A percentile compares a stretch with the other conserved stretches of the same genome.
These are phyloP conservation scores for Polydesmus complanatus DNA, from an alignment of 2,888 invertebrate genomes.

Conservation along the genomic window DNA sequence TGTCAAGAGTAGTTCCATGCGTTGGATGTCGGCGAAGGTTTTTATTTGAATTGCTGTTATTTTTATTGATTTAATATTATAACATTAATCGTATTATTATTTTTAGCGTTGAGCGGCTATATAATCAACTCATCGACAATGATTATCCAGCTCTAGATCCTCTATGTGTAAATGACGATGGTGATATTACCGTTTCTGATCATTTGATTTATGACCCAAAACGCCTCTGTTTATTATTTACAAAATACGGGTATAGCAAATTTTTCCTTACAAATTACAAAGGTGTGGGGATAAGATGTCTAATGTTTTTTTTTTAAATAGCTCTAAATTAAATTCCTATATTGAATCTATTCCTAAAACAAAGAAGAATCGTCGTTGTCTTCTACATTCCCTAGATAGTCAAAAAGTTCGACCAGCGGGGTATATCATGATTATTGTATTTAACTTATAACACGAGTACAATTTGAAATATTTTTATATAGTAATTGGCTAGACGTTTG, in stretches of 20 bases:
- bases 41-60: slow-evolving; percentile 16
- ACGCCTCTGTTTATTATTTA: slow-evolving; percentile 65
- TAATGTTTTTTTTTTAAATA: slow-evolving; percentile 20
- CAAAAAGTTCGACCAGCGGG: slow-evolving; percentile 30
- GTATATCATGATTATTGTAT: slow-evolving; percentile 44
- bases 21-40: slow-evolving; percentile 86
- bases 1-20: slow-evolving; percentile 84
- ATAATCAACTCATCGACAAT: slow-evolving; percentile 67
- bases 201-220: slow-evolving; percentile 66
- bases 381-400: slow-evolving; percentile 77
- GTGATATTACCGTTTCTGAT: slow-evolving; percentile 62
- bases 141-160: slow-evolving; percentile 80
- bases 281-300: too few relatives aligned
- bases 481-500: slow-evolving; percentile 38
- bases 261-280: slow-evolving; percentile 7
- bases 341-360: slow-evolving; percentile 46
- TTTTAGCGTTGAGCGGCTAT: slow-evolving; percentile 73
- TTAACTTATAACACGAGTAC: background rate
- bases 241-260: slow-evolving; percentile 63
- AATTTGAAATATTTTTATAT: slow-evolving; percentile 2
- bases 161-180: slow-evolving; percentile 57
- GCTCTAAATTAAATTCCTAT: slow-evolving; percentile 27
- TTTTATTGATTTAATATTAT: slow-evolving; percentile 2
- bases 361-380: slow-evolving; percentile 78
- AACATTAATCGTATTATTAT: slow-evolving; percentile 14